These are phyloP conservation scores for Rotaria macrura DNA, from an alignment of 2,888 invertebrate species.

Conservation along the genomic window DNA sequence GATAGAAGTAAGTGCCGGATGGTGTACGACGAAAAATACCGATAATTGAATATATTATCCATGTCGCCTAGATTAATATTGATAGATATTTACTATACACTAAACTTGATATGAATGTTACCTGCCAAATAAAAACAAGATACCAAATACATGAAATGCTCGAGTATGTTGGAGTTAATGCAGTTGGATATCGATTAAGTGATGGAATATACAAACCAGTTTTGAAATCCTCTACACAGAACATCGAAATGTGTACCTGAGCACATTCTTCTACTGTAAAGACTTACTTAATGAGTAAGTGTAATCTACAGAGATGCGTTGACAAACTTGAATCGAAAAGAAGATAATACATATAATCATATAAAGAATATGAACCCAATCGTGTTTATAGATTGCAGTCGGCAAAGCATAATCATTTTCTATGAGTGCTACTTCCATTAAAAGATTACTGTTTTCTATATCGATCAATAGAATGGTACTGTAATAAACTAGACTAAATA, in stretches of 20 bases:
- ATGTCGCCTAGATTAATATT: neutral
- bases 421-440: neutral
- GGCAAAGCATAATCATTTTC: neutral
- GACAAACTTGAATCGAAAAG: neutral
- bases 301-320: neutral
- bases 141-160: neutral
- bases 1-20: neutral
- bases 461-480: no score
- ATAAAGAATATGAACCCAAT: neutral
- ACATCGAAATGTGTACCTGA: no score
- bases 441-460: neutral
- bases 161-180: neutral
- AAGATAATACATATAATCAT: neutral
- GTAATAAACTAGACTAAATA: no score
- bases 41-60: neutral
- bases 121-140: neutral
- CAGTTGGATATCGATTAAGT: neutral
- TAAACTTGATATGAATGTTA: neutral
- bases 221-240: neutral
- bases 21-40: neutral
- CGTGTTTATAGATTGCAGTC: neutral
- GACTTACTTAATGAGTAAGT: neutral
- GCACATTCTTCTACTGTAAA: no score
- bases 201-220: neutral
- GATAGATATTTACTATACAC: neutral